phyloP scores from a whole-genome alignment of 2,888 invertebrate species.

The Balanococcus diminutus region DNA sequence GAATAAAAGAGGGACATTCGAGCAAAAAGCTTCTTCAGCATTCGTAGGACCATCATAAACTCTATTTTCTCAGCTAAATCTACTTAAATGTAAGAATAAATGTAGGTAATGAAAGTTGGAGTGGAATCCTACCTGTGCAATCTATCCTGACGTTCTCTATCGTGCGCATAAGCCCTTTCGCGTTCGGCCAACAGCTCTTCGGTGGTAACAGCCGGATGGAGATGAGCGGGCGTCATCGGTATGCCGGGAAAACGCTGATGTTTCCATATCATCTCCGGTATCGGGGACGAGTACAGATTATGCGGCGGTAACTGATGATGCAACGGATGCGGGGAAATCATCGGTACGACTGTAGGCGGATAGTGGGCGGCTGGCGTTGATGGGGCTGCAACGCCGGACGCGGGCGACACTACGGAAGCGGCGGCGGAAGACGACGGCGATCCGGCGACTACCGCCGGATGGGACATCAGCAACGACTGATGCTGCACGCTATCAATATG shows the following conservation, averaged over 20 bases:
- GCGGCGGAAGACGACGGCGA: constrained; percentile 56
- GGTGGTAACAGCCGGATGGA: constrained; percentile 59
- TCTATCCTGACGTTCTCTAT: constrained; percentile 67
- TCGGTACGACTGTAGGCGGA: constrained; percentile 63
- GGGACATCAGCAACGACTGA: constrained; percentile 65
- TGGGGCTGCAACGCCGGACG: constrained; percentile 61
- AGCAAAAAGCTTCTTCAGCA: too few species aligned
- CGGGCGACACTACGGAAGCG: constrained; percentile 58
- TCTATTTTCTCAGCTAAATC: too few species aligned
- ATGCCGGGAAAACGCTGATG: constrained; percentile 59
- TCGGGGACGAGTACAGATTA: constrained; percentile 58
- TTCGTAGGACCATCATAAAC: too few species aligned
- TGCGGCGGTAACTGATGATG: constrained; percentile 58
- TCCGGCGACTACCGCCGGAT: constrained; percentile 59
- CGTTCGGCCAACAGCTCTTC: constrained; percentile 66
- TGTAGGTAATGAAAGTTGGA: too few species aligned
- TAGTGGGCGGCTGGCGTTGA: constrained; percentile 59
- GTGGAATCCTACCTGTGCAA: constrained; percentile 73
- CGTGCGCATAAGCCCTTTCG: constrained; percentile 59
- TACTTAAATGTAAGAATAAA: too few species aligned
- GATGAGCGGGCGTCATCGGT: constrained; percentile 53
- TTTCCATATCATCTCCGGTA: constrained; percentile 62
- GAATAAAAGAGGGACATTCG: too few species aligned
- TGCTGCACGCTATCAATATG: constrained; percentile 71
- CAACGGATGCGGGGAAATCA: constrained; percentile 59